Base-by-base conservation (phyloP, 2,888 invertebrate species). In the Pollenia griseotomentosa region DNA sequence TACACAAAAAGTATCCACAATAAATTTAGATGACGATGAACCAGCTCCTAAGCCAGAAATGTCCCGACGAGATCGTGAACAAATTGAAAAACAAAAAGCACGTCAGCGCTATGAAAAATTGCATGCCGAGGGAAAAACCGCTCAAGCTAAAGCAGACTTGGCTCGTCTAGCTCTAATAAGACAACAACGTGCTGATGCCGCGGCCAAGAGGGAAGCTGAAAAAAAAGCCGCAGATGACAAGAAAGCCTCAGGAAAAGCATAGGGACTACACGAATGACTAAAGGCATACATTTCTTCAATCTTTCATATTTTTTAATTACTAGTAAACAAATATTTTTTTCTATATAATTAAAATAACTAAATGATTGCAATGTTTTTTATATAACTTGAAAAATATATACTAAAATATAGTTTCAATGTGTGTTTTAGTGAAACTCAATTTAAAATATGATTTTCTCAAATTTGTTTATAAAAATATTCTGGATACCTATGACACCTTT, bases 41-140 rank as follows among this genome's bases (percentile, higher is more conserved):
- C 82, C 83, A 42, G 90, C 92, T 85, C 91, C 91, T 1, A 93
- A 97, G 93, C 97, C 97, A 44, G 96, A 97, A 92, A 94, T 99
- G 80, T 97, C 98, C 79, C 95, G 96, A 89, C 95, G 96, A 88
- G 96, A 96, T 92, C 94, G 99, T 55, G 99, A 99, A 94, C 98
- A 98, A 93, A 94, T 99, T 75, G 98, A 99, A 92, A 96, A 97
- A 91, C 98, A 98, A 92, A 96, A 96, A 90, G 98, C 98, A 0
- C 96, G 97, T 86, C 97, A 97, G 4, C 96, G 97, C 88, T 99
- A 99, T 93, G 97, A 98, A 92, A 98, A 97, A 92, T 94, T 99
- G 61, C 99, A 99, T 91, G 97, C 98, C 0, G 97, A 97, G 89
- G 99, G 99, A 59, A 98, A 98, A 93, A 99, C 99, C 0, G 98